Base-by-base conservation (phyloP, 1,140 invertebrate genomes). In the Drosophila melanica region DNA sequence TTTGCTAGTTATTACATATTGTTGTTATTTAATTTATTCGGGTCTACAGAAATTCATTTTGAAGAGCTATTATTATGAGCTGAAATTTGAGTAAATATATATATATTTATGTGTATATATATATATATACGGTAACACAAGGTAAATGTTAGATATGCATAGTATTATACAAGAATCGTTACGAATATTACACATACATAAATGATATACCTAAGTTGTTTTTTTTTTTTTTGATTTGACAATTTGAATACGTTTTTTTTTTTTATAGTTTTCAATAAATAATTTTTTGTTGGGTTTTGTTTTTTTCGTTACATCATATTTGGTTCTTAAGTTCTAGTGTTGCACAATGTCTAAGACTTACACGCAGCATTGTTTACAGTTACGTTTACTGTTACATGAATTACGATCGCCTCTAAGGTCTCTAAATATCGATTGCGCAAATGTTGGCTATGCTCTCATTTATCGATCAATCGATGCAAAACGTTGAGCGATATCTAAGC, bases 41-140 rank as follows among this genome's bases (percentile, higher is more conserved):
- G 58, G 35, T 42, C 35, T 77, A 64, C 57, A 77, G 59, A 66
- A 47, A 75, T 53, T 63, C 45, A 68, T 60, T 80, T 79, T 64
- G 63, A 85, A 68, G 45, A 82, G 45, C 82, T 85, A 85, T 85
- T 85, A 59, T 79, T 82, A 79, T 86, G 80, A 79, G 47, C 70
- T 75, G 65, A 75, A 66, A 57, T 77, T 67, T 54, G 33, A 35
- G 53, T 63, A 55, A 12, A 62, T 33, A 72, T 33, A 51, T 33
- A 50, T 58, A 74, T 55, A 53, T 42, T 39, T 48, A 50, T 66
- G 11, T 23, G 27, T 59, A 10, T 41, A 47, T 67, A 42, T 41
- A 47, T 67, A 42, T 39, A 33, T 10, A 20, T 27, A 35, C 47
- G 14, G 27, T 47, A 23, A 48, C 18, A 48, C 20, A 48, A 41